Percentiles rank a stretch among this genome's conserved stretches.
These are phyloP conservation scores for Ictalurus punctatus DNA, from an alignment of 2,113 vertebrate species.

Conservation along the genomic window DNA sequence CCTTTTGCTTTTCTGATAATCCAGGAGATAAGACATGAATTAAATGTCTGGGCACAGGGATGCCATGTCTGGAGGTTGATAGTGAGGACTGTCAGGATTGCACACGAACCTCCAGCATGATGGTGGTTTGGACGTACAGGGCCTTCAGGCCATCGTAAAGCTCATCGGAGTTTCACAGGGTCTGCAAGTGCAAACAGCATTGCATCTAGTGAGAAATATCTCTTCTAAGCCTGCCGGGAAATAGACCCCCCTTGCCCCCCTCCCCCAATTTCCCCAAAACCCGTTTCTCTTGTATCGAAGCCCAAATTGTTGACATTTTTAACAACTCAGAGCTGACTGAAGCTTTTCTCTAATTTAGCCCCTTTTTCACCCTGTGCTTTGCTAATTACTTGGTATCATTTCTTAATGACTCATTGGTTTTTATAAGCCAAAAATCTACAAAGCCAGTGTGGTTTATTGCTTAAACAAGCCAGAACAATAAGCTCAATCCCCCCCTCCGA, in stretches of 20 bases:
- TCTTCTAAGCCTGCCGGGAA: slow-evolving; percentile 7
- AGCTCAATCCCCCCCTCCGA: not conserved
- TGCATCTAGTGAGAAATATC: slow-evolving; percentile 15
- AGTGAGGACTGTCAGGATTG: slow-evolving; percentile 9
- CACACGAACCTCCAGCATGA: not conserved
- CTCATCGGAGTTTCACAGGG: slow-evolving; percentile 43
- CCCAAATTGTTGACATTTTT: slow-evolving; percentile 10
- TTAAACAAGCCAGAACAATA: slow-evolving; percentile 1
- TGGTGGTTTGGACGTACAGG: not conserved
- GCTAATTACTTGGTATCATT: not conserved
- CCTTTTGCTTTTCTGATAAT: slow-evolving; percentile 9
- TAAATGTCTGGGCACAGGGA: not conserved
- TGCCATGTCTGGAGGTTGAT: slow-evolving; percentile 10
- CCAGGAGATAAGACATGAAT: not conserved
- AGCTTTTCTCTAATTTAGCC: not conserved
- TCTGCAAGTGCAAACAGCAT: slow-evolving; percentile 21
- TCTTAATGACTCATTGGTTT: not conserved
- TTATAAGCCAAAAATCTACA: not conserved
- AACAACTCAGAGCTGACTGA: not conserved
- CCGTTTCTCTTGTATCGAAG: not conserved
- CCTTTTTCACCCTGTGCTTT: not conserved
- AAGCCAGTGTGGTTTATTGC: not conserved
- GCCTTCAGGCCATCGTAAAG: slow-evolving; percentile 3
- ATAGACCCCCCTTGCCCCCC: not conserved
- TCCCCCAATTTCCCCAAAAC: not conserved